Evolutionary conservation across 2,888 invertebrate species (phyloP).

Genomic region (Thumatha senex): DNA sequence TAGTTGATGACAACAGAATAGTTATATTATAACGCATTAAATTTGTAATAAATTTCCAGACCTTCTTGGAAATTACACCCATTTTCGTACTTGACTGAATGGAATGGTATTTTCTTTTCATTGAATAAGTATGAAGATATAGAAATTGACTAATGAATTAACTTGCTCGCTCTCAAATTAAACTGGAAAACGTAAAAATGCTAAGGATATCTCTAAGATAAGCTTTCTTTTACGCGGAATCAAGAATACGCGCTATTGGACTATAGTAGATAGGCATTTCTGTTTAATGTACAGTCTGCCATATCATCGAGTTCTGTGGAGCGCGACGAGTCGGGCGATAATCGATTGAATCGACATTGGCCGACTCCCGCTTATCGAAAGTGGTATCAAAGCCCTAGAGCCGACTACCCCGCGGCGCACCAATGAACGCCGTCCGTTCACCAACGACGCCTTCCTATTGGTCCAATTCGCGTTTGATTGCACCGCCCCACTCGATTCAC

Average conservation of each 20-base stretch:
- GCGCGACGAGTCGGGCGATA: conserved; percentile 58
- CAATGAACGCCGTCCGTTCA: conserved; percentile 61
- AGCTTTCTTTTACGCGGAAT: too few relatives aligned
- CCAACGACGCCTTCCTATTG: conserved; percentile 63
- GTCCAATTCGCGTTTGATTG: conserved; percentile 80
- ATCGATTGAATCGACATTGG: conserved; percentile 73
- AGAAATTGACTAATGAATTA: too few relatives aligned
- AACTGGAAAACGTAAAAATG: too few relatives aligned
- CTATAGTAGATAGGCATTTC: neutral
- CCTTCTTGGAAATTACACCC: too few relatives aligned
- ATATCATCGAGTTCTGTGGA: conserved; percentile 1
- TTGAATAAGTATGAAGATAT: too few relatives aligned
- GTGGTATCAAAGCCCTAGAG: conserved; percentile 76
- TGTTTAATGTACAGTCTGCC: neutral
- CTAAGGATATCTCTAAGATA: too few relatives aligned
- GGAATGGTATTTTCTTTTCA: too few relatives aligned
- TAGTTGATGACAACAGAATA: conserved; percentile 1
- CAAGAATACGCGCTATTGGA: neutral
- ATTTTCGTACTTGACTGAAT: too few relatives aligned
- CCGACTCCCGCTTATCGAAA: conserved; percentile 80
- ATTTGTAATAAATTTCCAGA: neutral
- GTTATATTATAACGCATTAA: neutral
- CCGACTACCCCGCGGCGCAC: conserved; percentile 68
- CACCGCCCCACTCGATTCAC: conserved; percentile 78
- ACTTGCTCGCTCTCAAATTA: too few relatives aligned